Conservation (phyloP, 2,888 invertebrate genomes). For the Ceramica pisi region DNA sequence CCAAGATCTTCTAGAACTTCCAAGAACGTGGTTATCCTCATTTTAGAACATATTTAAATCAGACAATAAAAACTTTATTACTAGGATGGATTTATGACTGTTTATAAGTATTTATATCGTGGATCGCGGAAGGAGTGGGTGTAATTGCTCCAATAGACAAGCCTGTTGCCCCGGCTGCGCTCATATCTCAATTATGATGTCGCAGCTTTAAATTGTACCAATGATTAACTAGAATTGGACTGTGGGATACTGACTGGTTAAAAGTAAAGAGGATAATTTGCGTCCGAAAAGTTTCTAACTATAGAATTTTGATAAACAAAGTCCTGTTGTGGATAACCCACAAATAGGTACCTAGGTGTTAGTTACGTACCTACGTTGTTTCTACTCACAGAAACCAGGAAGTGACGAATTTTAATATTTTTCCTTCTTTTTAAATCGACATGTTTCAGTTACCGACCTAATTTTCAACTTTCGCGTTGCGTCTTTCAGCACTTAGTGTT, state of each 20-base stretch:
- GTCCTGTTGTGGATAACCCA: neutral
- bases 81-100: conserved; percentile 40
- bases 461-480: conserved; percentile 20
- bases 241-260: conserved; percentile 42
- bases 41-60: conserved; percentile 35
- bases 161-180: conserved; percentile 17
- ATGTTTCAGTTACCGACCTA: conserved; percentile 18
- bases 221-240: conserved; percentile 56
- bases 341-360: neutral
- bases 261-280: conserved; percentile 3
- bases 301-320: neutral
- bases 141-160: conserved; percentile 67
- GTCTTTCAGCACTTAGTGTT: conserved; percentile 31
- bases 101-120: conserved; percentile 43
- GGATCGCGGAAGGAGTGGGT: conserved; percentile 63
- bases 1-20: conserved; percentile 22
- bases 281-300: neutral
- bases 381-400: conserved; percentile 24
- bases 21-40: conserved; percentile 12
- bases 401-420: conserved; percentile 14
- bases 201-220: conserved; percentile 35
- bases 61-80: conserved; percentile 46
- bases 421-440: conserved; percentile 23
- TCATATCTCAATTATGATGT: conserved; percentile 49
- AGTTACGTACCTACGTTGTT: neutral